Evolutionary conservation across 2,888 invertebrate species (phyloP).

Genomic region (Xylocampa areola): DNA sequence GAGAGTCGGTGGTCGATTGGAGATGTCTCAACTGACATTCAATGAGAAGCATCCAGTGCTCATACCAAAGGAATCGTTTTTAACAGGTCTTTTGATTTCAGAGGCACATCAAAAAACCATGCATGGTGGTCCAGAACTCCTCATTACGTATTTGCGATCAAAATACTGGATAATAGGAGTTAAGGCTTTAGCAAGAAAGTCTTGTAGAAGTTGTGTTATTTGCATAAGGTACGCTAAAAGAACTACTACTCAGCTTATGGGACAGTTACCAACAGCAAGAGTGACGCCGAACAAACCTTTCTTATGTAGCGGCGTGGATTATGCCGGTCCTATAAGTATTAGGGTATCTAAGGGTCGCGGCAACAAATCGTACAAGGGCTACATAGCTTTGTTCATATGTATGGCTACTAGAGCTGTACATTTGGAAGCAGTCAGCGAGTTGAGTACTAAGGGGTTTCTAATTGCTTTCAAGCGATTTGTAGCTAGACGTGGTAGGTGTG

Average conservation of each 20-base stretch:
- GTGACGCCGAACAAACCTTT: constrained; percentile 7
- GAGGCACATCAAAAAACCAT: too few species aligned
- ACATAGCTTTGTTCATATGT: constrained; percentile 1
- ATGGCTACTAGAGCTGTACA: constrained; percentile 1
- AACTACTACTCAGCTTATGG: constrained; percentile 1
- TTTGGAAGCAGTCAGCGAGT: neutral
- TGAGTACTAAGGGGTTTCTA: too few species aligned
- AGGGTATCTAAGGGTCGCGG: constrained; percentile 3
- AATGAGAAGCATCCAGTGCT: constrained; percentile 1
- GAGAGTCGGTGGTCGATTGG: too few species aligned
- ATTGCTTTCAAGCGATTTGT: too few species aligned
- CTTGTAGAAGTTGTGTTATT: neutral
- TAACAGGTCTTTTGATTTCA: too few species aligned
- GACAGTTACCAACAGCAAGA: constrained; percentile 2
- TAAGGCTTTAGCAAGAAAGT: neutral
- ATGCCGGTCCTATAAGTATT: neutral
- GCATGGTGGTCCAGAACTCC: too few species aligned
- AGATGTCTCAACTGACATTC: too few species aligned
- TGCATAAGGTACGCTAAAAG: constrained; percentile 2
- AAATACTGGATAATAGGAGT: constrained; percentile 5
- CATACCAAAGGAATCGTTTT: too few species aligned
- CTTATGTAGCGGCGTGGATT: constrained; percentile 6
- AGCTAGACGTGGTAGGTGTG: neutral
- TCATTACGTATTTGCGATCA: too few species aligned
- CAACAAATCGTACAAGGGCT: neutral